These are phyloP conservation scores for Aspidoscelis tigris DNA, from an alignment of 2,113 vertebrate species.

Conservation along the genomic window DNA sequence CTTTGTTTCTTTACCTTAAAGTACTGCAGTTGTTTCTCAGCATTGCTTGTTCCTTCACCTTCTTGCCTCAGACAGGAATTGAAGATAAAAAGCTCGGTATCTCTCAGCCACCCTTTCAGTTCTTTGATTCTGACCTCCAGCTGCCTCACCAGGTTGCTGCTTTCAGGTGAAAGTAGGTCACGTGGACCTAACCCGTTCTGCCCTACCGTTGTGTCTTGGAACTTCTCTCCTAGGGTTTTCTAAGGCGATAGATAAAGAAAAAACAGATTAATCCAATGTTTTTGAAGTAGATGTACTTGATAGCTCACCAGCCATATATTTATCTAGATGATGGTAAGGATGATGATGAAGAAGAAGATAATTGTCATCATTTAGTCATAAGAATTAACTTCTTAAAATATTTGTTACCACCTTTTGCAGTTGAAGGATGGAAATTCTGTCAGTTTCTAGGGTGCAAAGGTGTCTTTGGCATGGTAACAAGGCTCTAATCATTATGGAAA, in stretches of 20 bases:
- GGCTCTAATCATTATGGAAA: no score
- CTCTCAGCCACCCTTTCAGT: slow-evolving; percentile 94
- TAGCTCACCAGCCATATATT: slow-evolving; percentile 22
- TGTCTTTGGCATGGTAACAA: no score
- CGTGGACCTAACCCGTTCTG: slow-evolving; percentile 76
- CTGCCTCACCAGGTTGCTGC: slow-evolving; percentile 89
- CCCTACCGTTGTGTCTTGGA: slow-evolving; percentile 77
- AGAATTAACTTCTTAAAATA: no score
- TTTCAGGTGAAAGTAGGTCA: slow-evolving; percentile 90
- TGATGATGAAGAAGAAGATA: no score
- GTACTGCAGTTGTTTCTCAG: slow-evolving; percentile 88
- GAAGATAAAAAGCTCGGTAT: slow-evolving; percentile 98
- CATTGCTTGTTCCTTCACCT: slow-evolving; percentile 81
- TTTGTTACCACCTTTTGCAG: no score
- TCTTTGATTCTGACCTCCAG: slow-evolving; percentile 96
- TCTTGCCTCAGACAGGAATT: slow-evolving; percentile 93
- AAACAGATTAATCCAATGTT: slow-evolving; percentile 67
- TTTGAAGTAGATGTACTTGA: slow-evolving; percentile 44
- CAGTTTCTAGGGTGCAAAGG: no score
- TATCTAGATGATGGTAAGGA: slow-evolving; percentile 28
- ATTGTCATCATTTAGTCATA: no score
- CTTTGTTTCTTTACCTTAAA: slow-evolving; percentile 90
- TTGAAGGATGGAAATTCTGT: no score
- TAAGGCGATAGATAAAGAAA: slow-evolving; percentile 78
- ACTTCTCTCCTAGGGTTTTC: slow-evolving; percentile 86